Evolutionary conservation across 2,888 invertebrate genomes (phyloP), one percentile per base, ranked within the genome.

Genomic region (Spilarctia lutea): DNA sequence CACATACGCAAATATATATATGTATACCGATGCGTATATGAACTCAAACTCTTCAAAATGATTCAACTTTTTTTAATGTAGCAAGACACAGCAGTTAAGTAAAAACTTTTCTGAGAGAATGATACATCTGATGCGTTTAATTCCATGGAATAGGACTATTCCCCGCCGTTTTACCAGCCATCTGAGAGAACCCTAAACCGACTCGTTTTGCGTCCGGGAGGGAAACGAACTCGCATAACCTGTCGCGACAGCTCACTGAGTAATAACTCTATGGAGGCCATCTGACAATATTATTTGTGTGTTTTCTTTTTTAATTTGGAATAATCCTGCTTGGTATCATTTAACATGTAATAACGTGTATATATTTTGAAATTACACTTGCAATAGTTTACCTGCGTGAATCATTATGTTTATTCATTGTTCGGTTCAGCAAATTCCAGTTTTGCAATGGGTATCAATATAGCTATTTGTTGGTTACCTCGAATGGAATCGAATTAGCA

Each of bases 221-320:
- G 88, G 89, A 89, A 90, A 90, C 85, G 87, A 91, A 92, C 93
- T 87, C 79, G 90, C 86, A 84, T 88, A 91, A 92, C 92, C 91
- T 87, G 91, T 87, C 87, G 84, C 85, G 88, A 87, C 90, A 84
- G 85, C 86, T 81, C 82, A 76, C 78, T 89, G 89, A 89, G 87
- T 91, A 88, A 91, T 89, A 85, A 83, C 85, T 81, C 75, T 75
- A 75, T 76, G 79, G 83, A 83, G 84, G 81, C 79, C 76, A 82
- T 79, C 78, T 82, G 82, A 84, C 85, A 80, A 80, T 81, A 79
- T 78, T 75, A 78, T 82, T 84, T 80, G 74, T 80, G 74, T 79
- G 74, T 68, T 67, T 52, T 68, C 68, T 75, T 68, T 68, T 78
- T 66, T 65, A 63, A 71, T 71, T 71, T 65, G 11, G 42, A 63